phyloP scores from a whole-genome alignment of 2,797 vertebrate species.

The Agapornis canus region DNA sequence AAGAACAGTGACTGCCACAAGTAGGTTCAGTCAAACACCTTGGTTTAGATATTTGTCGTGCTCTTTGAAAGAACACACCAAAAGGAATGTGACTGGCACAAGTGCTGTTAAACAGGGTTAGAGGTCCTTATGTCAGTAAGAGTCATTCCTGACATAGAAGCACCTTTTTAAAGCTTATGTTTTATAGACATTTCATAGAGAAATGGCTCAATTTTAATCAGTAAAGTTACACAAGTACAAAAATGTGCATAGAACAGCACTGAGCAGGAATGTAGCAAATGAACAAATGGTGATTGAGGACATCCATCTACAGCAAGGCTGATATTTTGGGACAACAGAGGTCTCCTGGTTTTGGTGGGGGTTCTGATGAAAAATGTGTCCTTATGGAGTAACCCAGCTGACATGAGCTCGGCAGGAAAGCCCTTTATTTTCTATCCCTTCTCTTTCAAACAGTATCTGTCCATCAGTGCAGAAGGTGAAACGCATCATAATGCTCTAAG shows the following conservation, averaged over 20 bases:
- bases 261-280: neutral
- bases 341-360: neutral
- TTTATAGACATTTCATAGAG: neutral
- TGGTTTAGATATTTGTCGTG: neutral
- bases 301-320: neutral
- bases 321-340: neutral
- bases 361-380: neutral
- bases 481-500: neutral
- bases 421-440: neutral
- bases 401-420: neutral
- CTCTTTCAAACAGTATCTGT: neutral
- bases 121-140: neutral
- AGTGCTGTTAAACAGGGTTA: neutral
- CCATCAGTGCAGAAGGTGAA: neutral
- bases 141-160: neutral
- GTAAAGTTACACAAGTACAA: neutral
- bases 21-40: neutral
- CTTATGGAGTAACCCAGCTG: neutral
- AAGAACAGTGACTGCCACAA: fast-evolving
- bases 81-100: neutral
- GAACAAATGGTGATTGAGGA: neutral
- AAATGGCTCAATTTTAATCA: neutral
- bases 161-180: neutral
- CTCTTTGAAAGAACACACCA: neutral
- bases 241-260: neutral